These are phyloP conservation scores for Axinella damicornis DNA, from an alignment of 37 sponge, comb jelly and placozoan genomes.

Conservation along the genomic window DNA sequence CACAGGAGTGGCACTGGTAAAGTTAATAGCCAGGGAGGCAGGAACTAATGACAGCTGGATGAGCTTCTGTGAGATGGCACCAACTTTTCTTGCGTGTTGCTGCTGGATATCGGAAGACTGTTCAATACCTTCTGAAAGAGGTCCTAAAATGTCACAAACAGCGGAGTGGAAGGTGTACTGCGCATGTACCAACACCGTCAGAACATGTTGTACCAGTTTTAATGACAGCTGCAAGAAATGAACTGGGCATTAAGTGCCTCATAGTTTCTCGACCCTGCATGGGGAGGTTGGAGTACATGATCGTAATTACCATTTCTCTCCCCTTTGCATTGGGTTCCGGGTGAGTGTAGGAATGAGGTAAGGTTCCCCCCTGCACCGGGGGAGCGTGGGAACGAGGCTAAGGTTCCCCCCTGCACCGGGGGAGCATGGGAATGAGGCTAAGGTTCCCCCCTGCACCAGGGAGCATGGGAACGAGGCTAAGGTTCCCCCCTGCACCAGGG, in stretches of 20 bases:
- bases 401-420: too few relatives aligned
- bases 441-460: too few relatives aligned
- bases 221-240: constrained; percentile 38
- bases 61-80: constrained; percentile 2
- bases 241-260: constrained; percentile 90
- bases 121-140: background rate
- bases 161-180: constrained; percentile 37
- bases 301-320: too few relatives aligned
- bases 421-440: too few relatives aligned
- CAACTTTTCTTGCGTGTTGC: constrained; percentile 15
- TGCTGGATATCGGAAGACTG: constrained; percentile 13
- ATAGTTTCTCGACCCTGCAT: constrained; percentile 68
- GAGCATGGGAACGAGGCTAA: too few relatives aligned
- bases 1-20: background rate
- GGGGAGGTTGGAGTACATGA: background rate
- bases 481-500: too few relatives aligned
- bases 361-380: too few relatives aligned
- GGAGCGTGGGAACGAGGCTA: too few relatives aligned
- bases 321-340: too few relatives aligned
- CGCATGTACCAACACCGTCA: constrained; percentile 45
- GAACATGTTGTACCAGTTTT: constrained; percentile 26
- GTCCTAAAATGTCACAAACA: background rate
- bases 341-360: too few relatives aligned
- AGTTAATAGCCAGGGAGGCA: constrained; percentile 38
- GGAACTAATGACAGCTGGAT: constrained; percentile 56